These are phyloP conservation scores for Hirtodrosophila trivittata DNA, from an alignment of 2,888 invertebrate genomes.

Conservation along the genomic window DNA sequence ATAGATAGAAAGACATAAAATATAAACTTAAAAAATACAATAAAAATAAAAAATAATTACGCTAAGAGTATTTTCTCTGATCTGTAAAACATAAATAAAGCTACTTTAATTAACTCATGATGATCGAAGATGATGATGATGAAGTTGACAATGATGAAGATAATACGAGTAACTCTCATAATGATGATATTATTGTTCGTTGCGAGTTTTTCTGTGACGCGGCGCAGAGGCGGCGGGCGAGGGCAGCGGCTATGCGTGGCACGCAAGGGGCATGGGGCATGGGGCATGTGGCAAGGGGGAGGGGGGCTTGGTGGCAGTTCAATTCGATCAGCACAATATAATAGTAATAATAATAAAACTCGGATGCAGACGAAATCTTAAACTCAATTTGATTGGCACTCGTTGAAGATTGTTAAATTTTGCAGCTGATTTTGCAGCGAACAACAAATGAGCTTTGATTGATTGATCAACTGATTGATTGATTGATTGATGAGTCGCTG, in stretches of 20 bases:
- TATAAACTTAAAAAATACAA: constrained; percentile 43
- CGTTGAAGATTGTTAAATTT: constrained; percentile 52
- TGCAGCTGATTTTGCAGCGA: constrained; percentile 20
- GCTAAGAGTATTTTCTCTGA: constrained; percentile 16
- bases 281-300: constrained; percentile 10
- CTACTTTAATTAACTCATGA: constrained; percentile 48
- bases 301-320: constrained; percentile 23
- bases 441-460: constrained; percentile 40
- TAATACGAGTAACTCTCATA: too few species aligned
- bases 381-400: constrained; percentile 37
- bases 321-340: constrained; percentile 39
- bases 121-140: constrained; percentile 44
- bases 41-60: constrained; percentile 26
- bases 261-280: not conserved
- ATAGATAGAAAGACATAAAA: constrained; percentile 21
- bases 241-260: constrained; percentile 22
- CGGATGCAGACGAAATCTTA: constrained; percentile 51
- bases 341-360: constrained; percentile 30
- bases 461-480: constrained; percentile 26
- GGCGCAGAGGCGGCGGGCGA: constrained; percentile 10
- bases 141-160: not conserved
- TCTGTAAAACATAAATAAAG: constrained; percentile 47
- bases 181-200: too few species aligned
- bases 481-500: constrained; percentile 36
- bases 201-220: too few species aligned